Evolutionary conservation across 35 echinoderm and acorn worm genomes (phyloP), one percentile per base, ranked within the genome.

Genomic region (Holothuria glaberrima): DNA sequence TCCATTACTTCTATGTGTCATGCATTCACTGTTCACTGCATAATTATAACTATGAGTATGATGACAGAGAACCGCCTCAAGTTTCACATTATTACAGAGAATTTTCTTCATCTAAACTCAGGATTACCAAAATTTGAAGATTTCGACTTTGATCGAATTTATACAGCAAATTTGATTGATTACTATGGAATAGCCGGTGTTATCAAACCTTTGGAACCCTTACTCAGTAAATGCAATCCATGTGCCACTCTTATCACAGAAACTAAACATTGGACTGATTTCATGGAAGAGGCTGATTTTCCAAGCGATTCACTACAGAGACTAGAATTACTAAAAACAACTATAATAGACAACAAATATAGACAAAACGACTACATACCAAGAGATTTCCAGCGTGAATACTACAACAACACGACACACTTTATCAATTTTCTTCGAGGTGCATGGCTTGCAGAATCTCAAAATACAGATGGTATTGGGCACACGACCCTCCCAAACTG

Each of bases 381-480:
- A 60, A 48, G 21, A 54, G 50, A 54, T 17, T 54, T 54, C 12
- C 50, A 54, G 16, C 50, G 36, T 41, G 93, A 94, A 35, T 94
- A 94, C 56, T 88, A 78, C 30, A 82, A 94, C 50, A 91, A 94
- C 57, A 94, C 89, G 1, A 4, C 46, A 5, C 72, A 58, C 18
- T 94, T 94, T 65, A 30, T 91, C 12, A 58, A 50, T 52, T 94
- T 88, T 31, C 86, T 94, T 30, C 60, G 93, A 68, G 86, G 68
- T 24, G 48, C 46, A 22, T 54, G 75, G 34, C 35, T 88, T 58
- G 83, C 82, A 16, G 58, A 48, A 30, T n/a, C 18, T 4, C 6
- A 6, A n/a, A 13, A 58, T 7, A 6, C 18, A 5, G 22, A n/a
- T 78, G 27, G 1, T 10, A 60, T 5, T 22, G 68, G 74, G 12